A percentile compares a stretch with the other conserved stretches of the same genome.
Conservation (phyloP, 2,113 vertebrate species). For the Poicephalus meyeri region DNA sequence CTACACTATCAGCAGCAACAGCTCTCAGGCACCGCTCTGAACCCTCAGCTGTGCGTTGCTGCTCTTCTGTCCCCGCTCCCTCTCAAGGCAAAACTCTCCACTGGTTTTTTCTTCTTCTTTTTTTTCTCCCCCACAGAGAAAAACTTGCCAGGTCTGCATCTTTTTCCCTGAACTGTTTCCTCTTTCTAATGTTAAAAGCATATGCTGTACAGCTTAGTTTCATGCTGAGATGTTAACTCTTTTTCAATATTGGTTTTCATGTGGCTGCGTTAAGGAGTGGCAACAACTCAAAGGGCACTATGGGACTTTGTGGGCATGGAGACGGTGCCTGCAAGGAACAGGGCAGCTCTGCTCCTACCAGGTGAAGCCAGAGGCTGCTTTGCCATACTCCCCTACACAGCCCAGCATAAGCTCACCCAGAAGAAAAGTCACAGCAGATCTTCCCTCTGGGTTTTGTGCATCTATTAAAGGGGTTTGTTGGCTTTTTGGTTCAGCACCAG, state of each 20-base stretch:
- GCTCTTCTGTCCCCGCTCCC: neutral
- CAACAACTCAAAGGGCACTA: neutral
- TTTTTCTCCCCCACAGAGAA: conserved; percentile 18
- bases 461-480: neutral
- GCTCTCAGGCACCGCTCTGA: neutral
- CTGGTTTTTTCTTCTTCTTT: neutral
- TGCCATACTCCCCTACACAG: neutral
- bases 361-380: neutral
- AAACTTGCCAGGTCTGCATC: conserved; percentile 68
- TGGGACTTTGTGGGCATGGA: neutral
- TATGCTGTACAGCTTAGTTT: neutral
- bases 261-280: neutral
- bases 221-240: conserved; percentile 33
- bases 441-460: neutral
- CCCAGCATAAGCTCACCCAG: neutral
- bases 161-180: conserved; percentile 63
- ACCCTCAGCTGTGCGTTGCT: rapidly evolving
- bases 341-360: neutral
- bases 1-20: neutral
- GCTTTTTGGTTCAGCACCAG: rapidly evolving
- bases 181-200: conserved; percentile 66
- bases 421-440: neutral
- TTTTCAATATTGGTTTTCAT: neutral
- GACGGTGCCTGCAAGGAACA: neutral
- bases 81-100: neutral